Conservation (phyloP, 2,113 vertebrate genomes). For the Zapornia atra region DNA sequence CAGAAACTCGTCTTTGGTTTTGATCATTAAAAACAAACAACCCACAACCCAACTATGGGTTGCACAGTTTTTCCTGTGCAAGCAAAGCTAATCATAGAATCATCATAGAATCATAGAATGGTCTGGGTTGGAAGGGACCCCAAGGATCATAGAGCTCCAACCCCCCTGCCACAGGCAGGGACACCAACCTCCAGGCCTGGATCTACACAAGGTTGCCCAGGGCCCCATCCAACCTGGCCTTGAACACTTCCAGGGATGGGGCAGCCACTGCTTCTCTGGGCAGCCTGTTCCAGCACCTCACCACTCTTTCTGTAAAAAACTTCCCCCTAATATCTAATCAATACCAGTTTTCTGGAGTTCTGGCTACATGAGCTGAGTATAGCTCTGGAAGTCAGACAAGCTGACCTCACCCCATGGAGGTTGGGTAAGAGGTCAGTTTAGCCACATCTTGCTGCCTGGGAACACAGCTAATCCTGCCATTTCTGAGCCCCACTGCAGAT, state of each 20-base stretch:
- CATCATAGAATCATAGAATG: too few relatives aligned
- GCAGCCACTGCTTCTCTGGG: too few relatives aligned
- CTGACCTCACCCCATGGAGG: background rate
- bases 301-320: too few relatives aligned
- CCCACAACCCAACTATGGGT: background rate
- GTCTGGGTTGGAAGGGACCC: too few relatives aligned
- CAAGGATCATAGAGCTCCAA: too few relatives aligned
- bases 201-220: too few relatives aligned
- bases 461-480: background rate
- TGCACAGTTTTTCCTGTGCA: background rate
- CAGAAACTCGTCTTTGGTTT: background rate
- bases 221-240: too few relatives aligned
- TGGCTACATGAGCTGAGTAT: background rate
- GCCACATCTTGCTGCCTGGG: background rate
- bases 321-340: too few relatives aligned
- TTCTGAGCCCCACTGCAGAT: background rate
- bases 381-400: background rate
- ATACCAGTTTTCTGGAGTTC: background rate
- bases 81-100: background rate
- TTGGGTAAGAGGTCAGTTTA: background rate
- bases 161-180: too few relatives aligned
- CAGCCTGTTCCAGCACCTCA: too few relatives aligned
- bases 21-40: background rate
- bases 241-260: too few relatives aligned
- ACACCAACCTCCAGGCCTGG: too few relatives aligned